Base-by-base conservation (phyloP, 2,113 vertebrate genomes). In the Xyliphius kryptos region DNA sequence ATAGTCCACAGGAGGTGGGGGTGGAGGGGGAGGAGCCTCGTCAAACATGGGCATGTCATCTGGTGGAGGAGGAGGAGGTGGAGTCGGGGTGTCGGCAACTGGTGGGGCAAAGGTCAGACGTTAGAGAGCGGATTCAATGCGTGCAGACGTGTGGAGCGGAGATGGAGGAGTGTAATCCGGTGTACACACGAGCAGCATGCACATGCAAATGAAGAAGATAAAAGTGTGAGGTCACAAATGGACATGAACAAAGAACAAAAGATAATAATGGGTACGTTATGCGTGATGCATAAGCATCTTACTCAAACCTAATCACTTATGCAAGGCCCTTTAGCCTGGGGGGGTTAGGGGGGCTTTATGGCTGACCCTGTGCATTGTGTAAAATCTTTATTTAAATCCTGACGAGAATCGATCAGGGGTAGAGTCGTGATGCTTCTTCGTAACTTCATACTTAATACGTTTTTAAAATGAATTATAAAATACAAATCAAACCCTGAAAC, bases 41-140 rank as follows among this genome's bases (percentile, higher is more conserved):
- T 97, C 95, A 17, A 96, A 97, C 89, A 97, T 87, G 2, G 91
- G 89, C 58, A 95, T 69, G 76, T 97, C 94, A 11, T 98, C 94
- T 0, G 93, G 94, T 9, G 96, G 95, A 0, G 95, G 95, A 0
- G 96, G 95, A 0, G 95, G 95, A 1, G 95, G 96, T 0, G 91
- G 95, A 72, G 94, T 94, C 6, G 96, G 95, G 72, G 91, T 94
- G 81, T 99, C 96, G 32, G 92, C 94, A 88, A 98, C 96, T 99
- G 75, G 41, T n/a, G 57, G 15, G 11, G 19, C 20, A 7, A 20
- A 44, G 13, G 19, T 9, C 47, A 20, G 3, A 54, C 8, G 3
- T 41, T 41, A 14, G 4, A 22, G 12, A 46, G 13, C 3, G 15
- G 38, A 16, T 2, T 13, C 7, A 9, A 11, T n/a, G n/a, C n/a